These are phyloP conservation scores for Amphimallon solstitiale DNA, from an alignment of 2,888 invertebrate species.

Conservation along the genomic window DNA sequence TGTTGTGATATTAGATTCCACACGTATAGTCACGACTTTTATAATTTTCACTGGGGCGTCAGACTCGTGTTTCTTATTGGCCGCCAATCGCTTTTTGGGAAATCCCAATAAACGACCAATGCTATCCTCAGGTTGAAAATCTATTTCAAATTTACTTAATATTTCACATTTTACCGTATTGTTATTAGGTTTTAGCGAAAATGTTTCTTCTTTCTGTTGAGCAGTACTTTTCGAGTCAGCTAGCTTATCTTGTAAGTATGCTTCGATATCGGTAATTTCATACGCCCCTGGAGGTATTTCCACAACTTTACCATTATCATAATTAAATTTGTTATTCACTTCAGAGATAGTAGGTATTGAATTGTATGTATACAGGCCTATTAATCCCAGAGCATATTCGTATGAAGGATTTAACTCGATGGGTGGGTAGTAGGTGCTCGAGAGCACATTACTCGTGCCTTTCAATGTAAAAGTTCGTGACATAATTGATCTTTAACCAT, in stretches of 20 bases:
- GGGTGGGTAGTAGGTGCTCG: constrained; percentile 48
- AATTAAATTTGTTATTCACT: constrained; percentile 53
- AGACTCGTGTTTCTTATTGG: constrained; percentile 28
- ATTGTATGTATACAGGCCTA: constrained; percentile 53
- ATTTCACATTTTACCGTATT: constrained; percentile 50
- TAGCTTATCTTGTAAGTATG: constrained; percentile 39
- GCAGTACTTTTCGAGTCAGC: background rate
- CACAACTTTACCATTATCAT: constrained; percentile 41
- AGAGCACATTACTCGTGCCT: constrained; percentile 47
- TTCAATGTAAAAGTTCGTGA: constrained; percentile 51
- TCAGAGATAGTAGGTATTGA: constrained; percentile 55
- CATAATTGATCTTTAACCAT: constrained; percentile 40
- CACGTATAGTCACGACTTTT: constrained; percentile 33
- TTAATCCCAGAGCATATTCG: constrained; percentile 51
- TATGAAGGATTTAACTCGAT: constrained; percentile 47
- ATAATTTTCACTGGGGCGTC: constrained; percentile 40
- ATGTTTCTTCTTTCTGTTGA: background rate
- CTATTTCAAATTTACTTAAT: constrained; percentile 25
- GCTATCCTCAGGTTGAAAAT: constrained; percentile 23
- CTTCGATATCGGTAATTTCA: constrained; percentile 53
- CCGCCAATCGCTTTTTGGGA: constrained; percentile 7
- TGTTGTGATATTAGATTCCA: constrained; percentile 38
- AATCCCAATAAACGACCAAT: constrained; percentile 35
- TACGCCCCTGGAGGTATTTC: constrained; percentile 53
- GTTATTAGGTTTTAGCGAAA: constrained; percentile 47